phyloP scores from a whole-genome alignment of 1,140 invertebrate species.

The Diachasmimorpha longicaudata region DNA sequence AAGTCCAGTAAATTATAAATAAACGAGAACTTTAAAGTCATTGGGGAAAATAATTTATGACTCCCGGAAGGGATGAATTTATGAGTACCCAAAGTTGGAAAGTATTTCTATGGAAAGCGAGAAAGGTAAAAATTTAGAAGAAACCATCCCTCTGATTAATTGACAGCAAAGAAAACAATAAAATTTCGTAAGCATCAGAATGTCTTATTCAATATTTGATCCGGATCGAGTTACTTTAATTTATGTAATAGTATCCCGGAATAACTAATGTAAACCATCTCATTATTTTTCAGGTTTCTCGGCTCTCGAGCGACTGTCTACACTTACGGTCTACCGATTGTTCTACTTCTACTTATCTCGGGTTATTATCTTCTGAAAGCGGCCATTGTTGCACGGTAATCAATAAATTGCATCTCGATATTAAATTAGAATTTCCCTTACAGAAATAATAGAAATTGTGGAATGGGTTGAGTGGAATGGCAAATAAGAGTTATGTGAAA shows the following conservation, averaged over 20 bases:
- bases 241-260: too few species aligned
- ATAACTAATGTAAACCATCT: not conserved
- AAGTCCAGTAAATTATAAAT: too few species aligned
- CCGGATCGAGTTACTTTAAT: not conserved
- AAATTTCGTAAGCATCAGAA: too few species aligned
- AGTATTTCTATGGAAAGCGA: too few species aligned
- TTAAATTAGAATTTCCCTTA: not conserved
- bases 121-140: too few species aligned
- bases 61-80: too few species aligned
- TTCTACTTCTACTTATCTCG: conserved; percentile 52
- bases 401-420: conserved; percentile 19
- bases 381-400: conserved; percentile 60
- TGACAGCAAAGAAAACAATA: too few species aligned
- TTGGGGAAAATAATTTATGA: too few species aligned
- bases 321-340: conserved; percentile 57
- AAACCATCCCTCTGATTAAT: too few species aligned
- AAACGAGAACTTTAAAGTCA: too few species aligned
- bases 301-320: conserved; percentile 59
- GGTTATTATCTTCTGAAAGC: conserved; percentile 58
- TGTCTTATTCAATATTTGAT: too few species aligned
- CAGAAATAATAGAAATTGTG: not conserved
- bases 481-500: not conserved
- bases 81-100: too few species aligned
- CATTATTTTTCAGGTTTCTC: conserved; percentile 54
- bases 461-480: not conserved